Conservation (phyloP, 2,888 invertebrate genomes). For the Pomacea canaliculata region DNA sequence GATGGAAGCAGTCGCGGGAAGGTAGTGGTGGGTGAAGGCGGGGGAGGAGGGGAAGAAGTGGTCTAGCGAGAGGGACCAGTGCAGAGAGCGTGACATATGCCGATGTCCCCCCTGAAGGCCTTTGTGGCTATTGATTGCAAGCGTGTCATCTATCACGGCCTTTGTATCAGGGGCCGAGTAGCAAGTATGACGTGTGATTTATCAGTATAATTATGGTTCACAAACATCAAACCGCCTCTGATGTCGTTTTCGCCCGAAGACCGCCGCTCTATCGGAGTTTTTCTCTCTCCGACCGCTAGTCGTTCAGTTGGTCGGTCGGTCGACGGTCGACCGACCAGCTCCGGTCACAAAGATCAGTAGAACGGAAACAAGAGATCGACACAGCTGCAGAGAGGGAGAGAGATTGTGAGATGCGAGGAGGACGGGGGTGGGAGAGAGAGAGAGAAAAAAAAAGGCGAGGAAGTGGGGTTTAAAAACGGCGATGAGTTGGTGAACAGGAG, state of each 20-base stretch:
- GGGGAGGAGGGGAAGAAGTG: not conserved
- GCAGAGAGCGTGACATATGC: constrained; percentile 28
- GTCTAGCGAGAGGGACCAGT: not conserved
- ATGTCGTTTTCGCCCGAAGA: not conserved
- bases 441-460: not conserved
- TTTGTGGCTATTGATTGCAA: constrained; percentile 33
- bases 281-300: not conserved
- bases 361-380: not conserved
- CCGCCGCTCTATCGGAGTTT: not conserved
- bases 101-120: constrained; percentile 10
- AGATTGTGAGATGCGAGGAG: not conserved
- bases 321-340: too few relatives aligned
- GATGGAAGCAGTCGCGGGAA: not conserved
- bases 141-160: constrained; percentile 21
- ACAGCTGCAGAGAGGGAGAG: not conserved
- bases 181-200: constrained; percentile 43
- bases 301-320: too few relatives aligned
- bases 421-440: not conserved
- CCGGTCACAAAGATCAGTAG: not conserved
- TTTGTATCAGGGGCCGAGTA: constrained; percentile 29
- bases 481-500: not conserved
- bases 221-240: constrained; percentile 28
- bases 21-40: not conserved
- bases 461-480: not conserved
- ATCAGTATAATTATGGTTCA: constrained; percentile 40